These are phyloP conservation scores for Chionodraco myersi DNA, from an alignment of 2,113 vertebrate genomes.

Conservation along the genomic window DNA sequence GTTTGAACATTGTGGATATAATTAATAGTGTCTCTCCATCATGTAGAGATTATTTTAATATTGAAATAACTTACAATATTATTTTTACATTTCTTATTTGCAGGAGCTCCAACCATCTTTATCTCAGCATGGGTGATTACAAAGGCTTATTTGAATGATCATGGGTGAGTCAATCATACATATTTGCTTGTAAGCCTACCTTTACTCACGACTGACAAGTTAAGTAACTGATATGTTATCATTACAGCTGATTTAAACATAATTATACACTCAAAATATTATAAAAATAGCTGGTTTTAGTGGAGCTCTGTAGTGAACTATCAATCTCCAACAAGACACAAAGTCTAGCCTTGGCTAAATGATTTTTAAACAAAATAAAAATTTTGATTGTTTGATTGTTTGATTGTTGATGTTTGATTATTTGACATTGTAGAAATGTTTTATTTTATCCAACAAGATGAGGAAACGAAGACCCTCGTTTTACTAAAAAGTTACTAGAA, in stretches of 20 bases:
- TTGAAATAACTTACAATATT: slow-evolving; percentile 26
- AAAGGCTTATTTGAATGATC: slow-evolving; percentile 84
- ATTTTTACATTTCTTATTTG: slow-evolving; percentile 41
- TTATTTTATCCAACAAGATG: not conserved
- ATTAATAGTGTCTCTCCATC: slow-evolving; percentile 22
- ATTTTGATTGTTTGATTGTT: too few relatives aligned
- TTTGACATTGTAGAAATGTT: not conserved
- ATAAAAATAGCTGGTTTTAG: not conserved
- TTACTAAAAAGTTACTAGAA: not conserved
- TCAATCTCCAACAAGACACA: not conserved
- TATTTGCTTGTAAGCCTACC: slow-evolving; percentile 3
- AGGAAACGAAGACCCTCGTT: not conserved
- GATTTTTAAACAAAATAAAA: not conserved
- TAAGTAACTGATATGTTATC: too few relatives aligned
- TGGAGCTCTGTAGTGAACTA: not conserved
- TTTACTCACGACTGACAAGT: not conserved
- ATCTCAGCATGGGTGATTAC: slow-evolving; percentile 89
- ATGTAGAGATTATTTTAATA: slow-evolving; percentile 7
- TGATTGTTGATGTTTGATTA: too few relatives aligned
- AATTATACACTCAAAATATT: not conserved
- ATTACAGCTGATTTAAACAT: not conserved
- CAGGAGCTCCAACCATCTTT: slow-evolving; percentile 92
- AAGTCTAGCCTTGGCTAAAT: not conserved
- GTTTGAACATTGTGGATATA: not conserved
- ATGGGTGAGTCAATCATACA: slow-evolving; percentile 86